Evolutionary conservation across 2,113 vertebrate species (phyloP), one percentile per base, ranked within the genome.

Genomic region (Sphaerodactylus townsendi): DNA sequence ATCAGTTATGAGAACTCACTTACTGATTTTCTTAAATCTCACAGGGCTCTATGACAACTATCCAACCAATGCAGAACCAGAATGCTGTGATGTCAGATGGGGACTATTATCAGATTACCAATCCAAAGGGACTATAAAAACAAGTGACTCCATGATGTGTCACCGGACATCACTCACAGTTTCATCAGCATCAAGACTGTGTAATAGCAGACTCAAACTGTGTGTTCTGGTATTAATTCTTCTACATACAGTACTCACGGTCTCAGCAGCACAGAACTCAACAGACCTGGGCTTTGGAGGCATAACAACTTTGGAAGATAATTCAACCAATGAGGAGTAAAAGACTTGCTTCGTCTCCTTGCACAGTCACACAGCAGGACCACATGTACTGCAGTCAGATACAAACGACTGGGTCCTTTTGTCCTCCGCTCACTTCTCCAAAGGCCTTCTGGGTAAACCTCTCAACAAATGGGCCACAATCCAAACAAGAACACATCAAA

Each of bases 71-170:
- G 96, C 96, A 78, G 96, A 98, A 88, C 97, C 98, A 95, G 97
- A 99, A 96, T 99, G 99, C 97, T 99, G 99, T 93, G 98, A 99
- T 82, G 96, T 99, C 94, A 97, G 98, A 96, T 98, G 97, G 97
- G 97, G 97, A 96, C 95, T 95, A 91, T 96, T 94, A 93, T 87
- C 96, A 92, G 95, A 97, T 95, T 95, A 95, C 94, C 95, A 96
- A 86, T 95, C 97, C 94, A 94, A 95, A 96, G 97, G 97, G 93
- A 96, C 96, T 90, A 94, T 93, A 91, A 97, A 97, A 96, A 96
- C 95, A 95, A 97, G 96, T 95, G 97, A 98, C 94, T 96, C 98
- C 88, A 93, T 87, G 71, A 94, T 96, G 84, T 98, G 98, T 94
- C 97, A 97, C 93, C 96, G 97, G 94, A 97, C 97, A 86, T 97